Base-by-base conservation (phyloP, 2,797 vertebrate species). In the Catharus ustulatus region DNA sequence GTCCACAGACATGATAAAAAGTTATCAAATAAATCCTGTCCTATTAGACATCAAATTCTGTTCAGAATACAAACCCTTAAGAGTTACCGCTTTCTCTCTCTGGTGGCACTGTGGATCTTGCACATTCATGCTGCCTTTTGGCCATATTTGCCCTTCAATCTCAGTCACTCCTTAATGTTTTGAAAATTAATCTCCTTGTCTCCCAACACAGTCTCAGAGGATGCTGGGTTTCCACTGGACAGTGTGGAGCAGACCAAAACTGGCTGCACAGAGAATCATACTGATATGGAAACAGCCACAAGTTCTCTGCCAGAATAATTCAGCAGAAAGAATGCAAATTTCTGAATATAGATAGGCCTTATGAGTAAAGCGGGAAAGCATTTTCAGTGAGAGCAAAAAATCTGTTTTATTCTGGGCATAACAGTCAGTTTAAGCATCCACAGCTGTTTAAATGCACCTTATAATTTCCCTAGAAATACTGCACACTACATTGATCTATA, bases 401-500 rank as follows among this genome's bases (percentile, higher is more conserved):
- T 3, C 9, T 17, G 81, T 64, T 66, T 90, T 83, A 72, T 83
- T 87, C 73, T 87, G 79, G 79, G 38, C 23, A 10, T 78, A 89
- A 85, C 18, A 75, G 24, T n/a, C 77, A 89, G 61, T 74, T 95
- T 89, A 81, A 93, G 91, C 46, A 93, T 67, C 36, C 52, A 36
- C 74, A 88, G 62, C 59, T 90, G 66, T 91, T 95, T 86, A 93
- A 95, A 86, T 82, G 52, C 51, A 76, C 32, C 52, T 80, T 68
- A 7, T 16, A 78, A 54, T 67, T 89, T 85, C 45, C 84, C 58
- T 76, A 76, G 57, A 91, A 96, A 84, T 90, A 79, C 55, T 32
- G 29, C 48, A 73, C 43, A 32, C 43, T 78, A 34, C 63, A 29
- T 22, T 68, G 87, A 75, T 84, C 58, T 26, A 72, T 43, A 93